A percentile compares a stretch with the other conserved stretches of the same genome.
phyloP scores from a whole-genome alignment of 1,140 invertebrate species.

The Platyscapa corneri region DNA sequence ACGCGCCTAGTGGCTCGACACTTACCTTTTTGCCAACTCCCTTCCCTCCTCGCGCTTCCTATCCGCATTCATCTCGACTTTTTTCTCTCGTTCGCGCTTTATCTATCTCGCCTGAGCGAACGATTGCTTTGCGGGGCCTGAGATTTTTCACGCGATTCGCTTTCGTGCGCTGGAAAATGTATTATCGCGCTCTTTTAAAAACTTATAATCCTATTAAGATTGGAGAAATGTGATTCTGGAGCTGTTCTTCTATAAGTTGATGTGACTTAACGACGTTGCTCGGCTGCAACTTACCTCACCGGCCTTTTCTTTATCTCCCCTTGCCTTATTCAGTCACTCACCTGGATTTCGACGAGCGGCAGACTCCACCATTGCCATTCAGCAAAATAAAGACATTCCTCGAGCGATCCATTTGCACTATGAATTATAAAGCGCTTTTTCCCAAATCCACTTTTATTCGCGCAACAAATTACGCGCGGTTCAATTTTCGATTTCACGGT shows the following conservation, averaged over 20 bases:
- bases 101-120: too few species aligned
- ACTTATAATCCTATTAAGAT: slow-evolving; percentile 29
- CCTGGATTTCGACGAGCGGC: background rate
- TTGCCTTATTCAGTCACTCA: background rate
- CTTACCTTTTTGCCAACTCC: background rate
- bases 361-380: background rate
- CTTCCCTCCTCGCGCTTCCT: background rate
- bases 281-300: background rate
- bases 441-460: background rate
- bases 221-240: background rate
- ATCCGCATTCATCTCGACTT: background rate
- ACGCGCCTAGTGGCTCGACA: background rate
- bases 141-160: background rate
- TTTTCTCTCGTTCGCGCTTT: background rate
- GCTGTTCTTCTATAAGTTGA: background rate
- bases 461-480: background rate
- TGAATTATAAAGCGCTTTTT: background rate
- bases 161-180: background rate
- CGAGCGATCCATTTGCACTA: background rate
- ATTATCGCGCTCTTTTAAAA: background rate
- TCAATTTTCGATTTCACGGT: background rate
- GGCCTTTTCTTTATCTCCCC: background rate
- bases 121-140: background rate
- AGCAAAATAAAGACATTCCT: background rate
- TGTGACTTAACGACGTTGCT: background rate